Evolutionary conservation across 2,797 vertebrate genomes (phyloP).

Genomic region (Nyctibius grandis): DNA sequence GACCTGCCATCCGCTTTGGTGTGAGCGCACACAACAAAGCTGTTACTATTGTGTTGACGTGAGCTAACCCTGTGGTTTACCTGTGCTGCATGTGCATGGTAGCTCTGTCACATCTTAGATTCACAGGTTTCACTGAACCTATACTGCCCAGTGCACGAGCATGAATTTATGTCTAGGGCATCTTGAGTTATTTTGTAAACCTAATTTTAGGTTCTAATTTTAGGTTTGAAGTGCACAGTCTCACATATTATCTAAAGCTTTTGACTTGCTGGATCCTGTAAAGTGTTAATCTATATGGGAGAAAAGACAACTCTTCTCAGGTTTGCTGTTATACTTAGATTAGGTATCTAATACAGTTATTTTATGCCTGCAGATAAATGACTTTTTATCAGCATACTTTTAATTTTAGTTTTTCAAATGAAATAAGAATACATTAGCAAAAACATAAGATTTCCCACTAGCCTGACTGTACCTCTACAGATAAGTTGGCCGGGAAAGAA

Average conservation of each 20-base stretch:
- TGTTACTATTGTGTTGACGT: not conserved
- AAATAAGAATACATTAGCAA: not conserved
- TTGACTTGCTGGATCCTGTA: not conserved
- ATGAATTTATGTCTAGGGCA: not conserved
- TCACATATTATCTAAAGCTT: not conserved
- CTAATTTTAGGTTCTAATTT: not conserved
- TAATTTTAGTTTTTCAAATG: not conserved
- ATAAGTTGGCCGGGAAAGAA: not conserved
- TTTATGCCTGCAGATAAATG: not conserved
- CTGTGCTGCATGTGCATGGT: not conserved
- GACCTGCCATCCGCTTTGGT: not conserved
- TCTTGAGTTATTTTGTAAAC: not conserved
- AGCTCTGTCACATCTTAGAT: not conserved
- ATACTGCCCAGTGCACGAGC: rapidly evolving
- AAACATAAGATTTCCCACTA: not conserved
- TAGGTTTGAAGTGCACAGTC: not conserved
- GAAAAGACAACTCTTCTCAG: not conserved
- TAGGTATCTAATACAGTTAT: not conserved
- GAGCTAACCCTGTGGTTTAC: not conserved
- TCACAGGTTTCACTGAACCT: not conserved
- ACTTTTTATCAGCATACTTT: not conserved
- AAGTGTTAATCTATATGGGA: not conserved
- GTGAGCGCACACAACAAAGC: not conserved
- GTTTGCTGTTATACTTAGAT: not conserved
- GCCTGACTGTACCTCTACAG: not conserved